Conservation (phyloP, 2,797 vertebrate genomes). For the Eulemur mongoz region DNA sequence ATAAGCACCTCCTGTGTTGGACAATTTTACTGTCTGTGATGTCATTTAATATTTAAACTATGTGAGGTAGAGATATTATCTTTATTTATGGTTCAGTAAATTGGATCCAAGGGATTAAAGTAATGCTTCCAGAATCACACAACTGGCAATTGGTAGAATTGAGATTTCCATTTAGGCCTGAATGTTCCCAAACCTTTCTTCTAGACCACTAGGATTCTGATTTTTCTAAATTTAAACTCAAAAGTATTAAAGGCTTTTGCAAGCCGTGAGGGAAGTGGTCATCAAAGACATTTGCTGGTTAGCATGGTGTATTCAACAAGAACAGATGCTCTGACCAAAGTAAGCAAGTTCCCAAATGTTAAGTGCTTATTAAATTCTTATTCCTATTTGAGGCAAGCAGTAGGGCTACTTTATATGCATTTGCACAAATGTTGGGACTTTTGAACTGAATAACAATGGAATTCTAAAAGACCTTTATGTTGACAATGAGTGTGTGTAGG, state of each 20-base stretch:
- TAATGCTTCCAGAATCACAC: not conserved
- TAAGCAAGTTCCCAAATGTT: not conserved
- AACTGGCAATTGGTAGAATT: not conserved
- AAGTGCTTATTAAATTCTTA: not conserved
- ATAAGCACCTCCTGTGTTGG: not conserved
- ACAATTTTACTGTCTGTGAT: not conserved
- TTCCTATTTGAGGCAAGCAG: not conserved
- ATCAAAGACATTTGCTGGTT: not conserved
- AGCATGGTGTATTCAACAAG: accelerated
- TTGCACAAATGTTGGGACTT: not conserved
- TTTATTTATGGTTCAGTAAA: not conserved
- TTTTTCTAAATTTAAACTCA: not conserved
- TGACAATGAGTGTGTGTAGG: not conserved
- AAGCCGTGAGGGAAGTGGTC: not conserved
- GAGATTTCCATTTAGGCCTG: not conserved
- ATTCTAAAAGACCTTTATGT: not conserved
- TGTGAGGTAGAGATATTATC: not conserved
- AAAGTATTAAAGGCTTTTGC: not conserved
- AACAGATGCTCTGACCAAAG: not conserved
- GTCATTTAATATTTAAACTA: not conserved
- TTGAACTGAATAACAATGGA: not conserved
- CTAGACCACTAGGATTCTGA: not conserved
- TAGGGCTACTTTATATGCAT: not conserved
- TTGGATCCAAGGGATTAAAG: not conserved
- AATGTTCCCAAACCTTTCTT: not conserved